Conservation (phyloP, 23 tunicate species). For the Ascidia mentula region DNA sequence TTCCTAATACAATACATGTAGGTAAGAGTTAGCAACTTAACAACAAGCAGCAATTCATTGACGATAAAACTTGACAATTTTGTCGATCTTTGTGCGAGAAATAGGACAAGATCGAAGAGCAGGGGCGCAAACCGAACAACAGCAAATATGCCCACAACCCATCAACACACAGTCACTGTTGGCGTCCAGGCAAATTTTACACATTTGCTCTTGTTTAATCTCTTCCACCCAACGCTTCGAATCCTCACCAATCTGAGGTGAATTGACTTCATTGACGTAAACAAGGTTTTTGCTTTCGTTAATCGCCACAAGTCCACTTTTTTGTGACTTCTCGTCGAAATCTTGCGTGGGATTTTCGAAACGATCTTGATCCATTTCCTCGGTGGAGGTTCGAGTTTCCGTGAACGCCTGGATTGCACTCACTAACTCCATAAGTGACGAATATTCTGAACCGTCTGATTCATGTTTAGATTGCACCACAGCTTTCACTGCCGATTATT, state of each 20-base stretch:
- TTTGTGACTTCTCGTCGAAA: too few species aligned
- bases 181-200: slow-evolving; percentile 69
- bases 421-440: slow-evolving; percentile 50
- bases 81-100: slow-evolving; percentile 53
- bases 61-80: slow-evolving; percentile 52
- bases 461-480: not conserved
- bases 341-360: too few species aligned
- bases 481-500: not conserved
- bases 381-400: not conserved
- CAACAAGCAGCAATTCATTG: too few species aligned
- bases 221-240: not conserved
- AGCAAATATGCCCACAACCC: slow-evolving; percentile 67
- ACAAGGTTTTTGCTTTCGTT: too few species aligned
- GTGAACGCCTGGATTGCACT: slow-evolving; percentile 9
- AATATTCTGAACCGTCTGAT: not conserved
- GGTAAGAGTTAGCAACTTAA: too few species aligned
- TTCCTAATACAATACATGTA: too few species aligned
- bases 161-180: slow-evolving; percentile 50
- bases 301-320: too few species aligned
- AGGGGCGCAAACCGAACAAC: slow-evolving; percentile 60
- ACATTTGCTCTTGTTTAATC: slow-evolving; percentile 34
- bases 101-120: slow-evolving; percentile 67
- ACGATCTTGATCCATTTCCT: too few species aligned
- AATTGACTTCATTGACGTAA: too few species aligned
- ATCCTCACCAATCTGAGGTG: too few species aligned